Evolutionary conservation across 2,888 invertebrate genomes (phyloP), one percentile per base, ranked within the genome.

Genomic region (Lysandra coridon): DNA sequence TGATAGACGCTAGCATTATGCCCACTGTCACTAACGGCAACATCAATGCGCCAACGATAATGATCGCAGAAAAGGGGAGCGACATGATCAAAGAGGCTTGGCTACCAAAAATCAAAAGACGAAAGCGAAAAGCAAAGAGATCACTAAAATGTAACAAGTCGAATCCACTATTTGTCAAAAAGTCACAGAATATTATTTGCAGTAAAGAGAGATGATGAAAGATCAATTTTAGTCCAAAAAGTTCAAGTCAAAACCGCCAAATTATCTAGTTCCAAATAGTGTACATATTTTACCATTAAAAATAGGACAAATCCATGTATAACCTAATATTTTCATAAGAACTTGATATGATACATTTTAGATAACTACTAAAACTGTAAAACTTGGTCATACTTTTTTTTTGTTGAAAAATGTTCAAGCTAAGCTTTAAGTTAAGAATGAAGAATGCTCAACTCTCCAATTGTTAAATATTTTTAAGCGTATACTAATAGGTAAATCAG

Each of bases 1-100:
- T 98, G 0, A 97, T 98, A 80, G 98, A 98, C 85, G 98, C 98
- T 0, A 97, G 97, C 82, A 97, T 98, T 82, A 98, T 98, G 98
- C 98, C 98, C 0, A 95, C 96, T 1, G 97, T 98, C 62, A 97
- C 98, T 0, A 98, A 97, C 86, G 98, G 98, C 0, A 98, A 98
- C 85, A 98, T 97, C 33, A 98, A 98, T 85, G 98, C 98, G 0
- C 98, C 98, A 0, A 96, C 96, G 0, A 97, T 98, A 53, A 98
- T 98, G 98, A 97, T 98, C 37, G 98, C 95, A 0, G 98, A 98
- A 87, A 98, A 98, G 86, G 98, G 97, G 0, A 96, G 98, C 1
- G 98, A 98, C 89, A 88, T 98, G 91, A 96, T 98, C 60, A 97
- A 97, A 87, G 95, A 95, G 78, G 93, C 96, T 60, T 97, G 97